Percentiles rank a stretch among this genome's conserved stretches.
Evolutionary conservation across 92 coral and sea anemone species (phyloP).

Genomic region (Epizoanthus scotinus): DNA sequence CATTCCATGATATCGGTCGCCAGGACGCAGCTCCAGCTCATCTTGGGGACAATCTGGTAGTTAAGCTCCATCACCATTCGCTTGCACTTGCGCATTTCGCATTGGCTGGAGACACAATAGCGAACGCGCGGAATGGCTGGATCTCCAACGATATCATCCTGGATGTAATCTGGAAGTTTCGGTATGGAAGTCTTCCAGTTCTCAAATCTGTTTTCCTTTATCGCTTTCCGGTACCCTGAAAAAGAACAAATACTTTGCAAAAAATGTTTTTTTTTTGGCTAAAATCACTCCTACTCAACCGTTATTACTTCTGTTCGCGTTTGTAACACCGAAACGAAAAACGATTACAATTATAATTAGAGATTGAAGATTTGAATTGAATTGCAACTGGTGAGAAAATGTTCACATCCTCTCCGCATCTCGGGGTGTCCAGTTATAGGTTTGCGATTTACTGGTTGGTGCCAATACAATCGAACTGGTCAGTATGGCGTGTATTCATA

Average conservation of each 20-base stretch:
- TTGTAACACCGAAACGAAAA: too few species aligned
- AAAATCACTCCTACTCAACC: too few species aligned
- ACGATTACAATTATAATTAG: too few species aligned
- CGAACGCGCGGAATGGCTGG: slow-evolving; percentile 35
- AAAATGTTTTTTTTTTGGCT: background rate
- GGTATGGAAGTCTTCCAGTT: background rate
- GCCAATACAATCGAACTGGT: too few species aligned
- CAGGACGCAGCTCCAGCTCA: slow-evolving; percentile 59
- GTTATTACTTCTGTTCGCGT: too few species aligned
- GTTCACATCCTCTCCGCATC: too few species aligned
- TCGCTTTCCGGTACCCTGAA: background rate
- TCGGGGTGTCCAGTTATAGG: too few species aligned
- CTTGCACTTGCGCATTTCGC: slow-evolving; percentile 61
- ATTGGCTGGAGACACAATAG: slow-evolving; percentile 47
- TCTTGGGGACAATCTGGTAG: slow-evolving; percentile 41
- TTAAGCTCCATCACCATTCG: slow-evolving; percentile 61
- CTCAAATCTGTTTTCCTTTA: background rate
- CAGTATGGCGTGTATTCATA: too few species aligned
- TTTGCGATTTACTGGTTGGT: too few species aligned
- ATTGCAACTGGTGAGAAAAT: too few species aligned
- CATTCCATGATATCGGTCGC: slow-evolving; percentile 28
- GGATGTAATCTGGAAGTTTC: background rate
- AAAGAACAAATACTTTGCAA: background rate
- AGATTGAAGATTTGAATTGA: too few species aligned
- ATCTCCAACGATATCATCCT: background rate